These are phyloP conservation scores for Circaetus gallicus DNA, from an alignment of 2,113 vertebrate species.

Conservation along the genomic window DNA sequence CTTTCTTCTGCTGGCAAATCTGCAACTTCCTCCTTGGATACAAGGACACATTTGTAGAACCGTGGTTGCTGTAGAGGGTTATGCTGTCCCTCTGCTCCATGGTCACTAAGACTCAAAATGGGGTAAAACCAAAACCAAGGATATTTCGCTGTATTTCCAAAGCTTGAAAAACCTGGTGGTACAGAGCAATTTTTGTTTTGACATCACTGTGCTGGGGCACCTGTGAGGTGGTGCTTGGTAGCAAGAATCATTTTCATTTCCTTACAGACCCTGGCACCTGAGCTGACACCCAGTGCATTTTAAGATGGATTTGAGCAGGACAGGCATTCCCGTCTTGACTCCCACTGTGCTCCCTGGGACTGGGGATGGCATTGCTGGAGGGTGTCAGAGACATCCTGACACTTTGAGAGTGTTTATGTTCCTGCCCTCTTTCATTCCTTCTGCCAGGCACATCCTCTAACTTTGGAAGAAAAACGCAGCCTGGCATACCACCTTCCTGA, in stretches of 20 bases:
- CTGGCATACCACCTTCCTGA: not conserved
- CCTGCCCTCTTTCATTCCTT: not conserved
- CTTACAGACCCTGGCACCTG: not conserved
- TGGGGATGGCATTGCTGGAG: not conserved
- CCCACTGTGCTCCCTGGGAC: not conserved
- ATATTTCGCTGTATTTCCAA: not conserved
- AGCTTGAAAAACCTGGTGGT: not conserved
- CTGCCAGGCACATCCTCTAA: not conserved
- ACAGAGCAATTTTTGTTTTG: not conserved
- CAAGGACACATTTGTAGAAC: not conserved
- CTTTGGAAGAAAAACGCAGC: not conserved
- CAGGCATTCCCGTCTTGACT: not conserved
- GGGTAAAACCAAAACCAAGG: not conserved
- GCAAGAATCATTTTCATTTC: not conserved
- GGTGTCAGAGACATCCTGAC: not conserved
- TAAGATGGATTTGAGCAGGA: not conserved
- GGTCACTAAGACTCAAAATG: not conserved
- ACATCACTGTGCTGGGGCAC: not conserved
- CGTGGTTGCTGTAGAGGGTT: accelerated
- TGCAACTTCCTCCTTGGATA: not conserved
- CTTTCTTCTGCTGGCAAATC: not conserved
- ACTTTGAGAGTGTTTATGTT: not conserved
- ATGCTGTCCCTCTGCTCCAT: not conserved
- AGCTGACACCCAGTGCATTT: not conserved
- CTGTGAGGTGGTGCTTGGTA: not conserved